These are phyloP conservation scores for Beaufortia kweichowensis DNA, from an alignment of 2,113 vertebrate genomes.

Conservation along the genomic window DNA sequence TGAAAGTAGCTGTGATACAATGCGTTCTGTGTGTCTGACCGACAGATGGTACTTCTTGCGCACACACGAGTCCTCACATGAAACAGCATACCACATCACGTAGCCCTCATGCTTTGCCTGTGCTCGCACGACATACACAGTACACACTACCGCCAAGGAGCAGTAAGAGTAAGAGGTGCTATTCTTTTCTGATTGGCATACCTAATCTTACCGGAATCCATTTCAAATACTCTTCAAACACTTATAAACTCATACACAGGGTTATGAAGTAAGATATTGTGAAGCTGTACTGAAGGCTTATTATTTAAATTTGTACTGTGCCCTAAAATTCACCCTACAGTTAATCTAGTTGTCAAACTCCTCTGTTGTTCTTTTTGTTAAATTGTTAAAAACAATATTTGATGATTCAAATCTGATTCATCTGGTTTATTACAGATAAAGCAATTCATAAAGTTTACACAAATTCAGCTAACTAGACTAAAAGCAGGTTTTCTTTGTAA, in stretches of 20 bases:
- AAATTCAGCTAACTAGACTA: too few species aligned
- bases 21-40: slow-evolving; percentile 52
- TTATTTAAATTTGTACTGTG: neutral
- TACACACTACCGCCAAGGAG: neutral
- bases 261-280: neutral
- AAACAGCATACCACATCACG: slow-evolving; percentile 40
- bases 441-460: too few species aligned
- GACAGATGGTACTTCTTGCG: slow-evolving; percentile 49
- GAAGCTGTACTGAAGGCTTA: slow-evolving; percentile 5
- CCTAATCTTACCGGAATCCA: slow-evolving; percentile 17
- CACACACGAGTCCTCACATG: slow-evolving; percentile 45
- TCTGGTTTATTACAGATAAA: too few species aligned
- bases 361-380: neutral
- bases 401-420: too few species aligned
- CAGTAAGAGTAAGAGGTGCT: slow-evolving; percentile 12
- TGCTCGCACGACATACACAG: slow-evolving; percentile 34
- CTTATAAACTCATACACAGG: neutral
- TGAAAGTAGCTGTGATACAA: slow-evolving; percentile 52
- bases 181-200: slow-evolving; percentile 1
- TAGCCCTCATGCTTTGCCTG: slow-evolving; percentile 29
- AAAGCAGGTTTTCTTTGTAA: too few species aligned
- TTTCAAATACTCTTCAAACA: slow-evolving; percentile 5
- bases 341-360: neutral
- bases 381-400: too few species aligned
- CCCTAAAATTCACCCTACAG: slow-evolving; percentile 4